Evolutionary conservation across 2,797 vertebrate genomes (phyloP).

Genomic region (Oryzias dopingdopingensis): DNA sequence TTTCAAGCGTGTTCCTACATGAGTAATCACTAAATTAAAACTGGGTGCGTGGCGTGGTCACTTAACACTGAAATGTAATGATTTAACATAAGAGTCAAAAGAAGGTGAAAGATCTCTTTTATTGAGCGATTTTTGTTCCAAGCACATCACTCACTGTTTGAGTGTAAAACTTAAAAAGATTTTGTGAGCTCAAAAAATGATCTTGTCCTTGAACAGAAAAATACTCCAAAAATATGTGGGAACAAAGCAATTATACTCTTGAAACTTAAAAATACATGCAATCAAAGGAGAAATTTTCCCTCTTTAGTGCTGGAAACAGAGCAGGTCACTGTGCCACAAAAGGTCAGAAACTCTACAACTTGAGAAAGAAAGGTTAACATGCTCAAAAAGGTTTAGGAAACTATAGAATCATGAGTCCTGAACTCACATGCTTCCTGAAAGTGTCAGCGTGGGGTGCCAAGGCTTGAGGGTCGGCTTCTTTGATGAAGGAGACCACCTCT

Average conservation of each 20-base stretch:
- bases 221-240: not conserved
- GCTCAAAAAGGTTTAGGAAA: not conserved
- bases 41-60: no score
- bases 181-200: no score
- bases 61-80: no score
- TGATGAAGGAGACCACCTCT: slow-evolving; percentile 93
- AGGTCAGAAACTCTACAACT: no score
- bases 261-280: not conserved
- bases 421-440: slow-evolving; percentile 93
- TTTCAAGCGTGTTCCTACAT: no score
- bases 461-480: slow-evolving; percentile 93
- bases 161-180: not conserved
- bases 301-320: no score
- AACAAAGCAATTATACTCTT: not conserved
- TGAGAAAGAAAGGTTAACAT: no score
- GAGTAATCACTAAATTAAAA: no score
- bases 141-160: not conserved
- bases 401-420: not conserved
- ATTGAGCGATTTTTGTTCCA: not conserved
- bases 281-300: no score
- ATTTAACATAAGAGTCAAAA: not conserved
- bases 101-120: not conserved
- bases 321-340: no score
- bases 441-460: slow-evolving; percentile 91
- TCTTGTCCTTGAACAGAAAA: no score